Percentiles rank a stretch among this genome's conserved stretches.
Conservation (phyloP, 2,888 invertebrate species). For the Nycteola revayana region DNA sequence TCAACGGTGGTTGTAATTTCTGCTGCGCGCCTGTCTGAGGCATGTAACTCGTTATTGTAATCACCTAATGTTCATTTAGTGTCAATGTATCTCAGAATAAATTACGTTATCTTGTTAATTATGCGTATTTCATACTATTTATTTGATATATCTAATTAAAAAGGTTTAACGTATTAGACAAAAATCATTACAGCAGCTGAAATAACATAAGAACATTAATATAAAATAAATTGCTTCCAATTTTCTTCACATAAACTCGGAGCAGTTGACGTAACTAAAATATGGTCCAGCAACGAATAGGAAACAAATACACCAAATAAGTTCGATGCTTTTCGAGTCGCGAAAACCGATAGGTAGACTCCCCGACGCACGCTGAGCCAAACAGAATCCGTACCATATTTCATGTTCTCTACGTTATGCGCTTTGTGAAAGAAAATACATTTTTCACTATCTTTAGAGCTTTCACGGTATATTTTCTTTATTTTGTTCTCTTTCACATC, state of each 20-base stretch:
- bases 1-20: slow-evolving; percentile 74
- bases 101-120: slow-evolving; percentile 19
- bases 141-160: too few relatives aligned
- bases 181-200: too few relatives aligned
- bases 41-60: slow-evolving; percentile 66
- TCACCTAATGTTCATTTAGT: slow-evolving; percentile 57
- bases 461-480: slow-evolving; percentile 57
- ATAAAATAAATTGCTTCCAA: too few relatives aligned
- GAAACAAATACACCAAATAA: slow-evolving; percentile 69
- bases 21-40: slow-evolving; percentile 62
- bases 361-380: slow-evolving; percentile 70
- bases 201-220: too few relatives aligned
- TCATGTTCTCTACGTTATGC: slow-evolving; percentile 76
- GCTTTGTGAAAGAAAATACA: slow-evolving; percentile 80
- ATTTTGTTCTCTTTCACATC: too few relatives aligned
- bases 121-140: neutral
- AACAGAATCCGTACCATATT: slow-evolving; percentile 75
- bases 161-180: too few relatives aligned
- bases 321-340: slow-evolving; percentile 66
- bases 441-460: slow-evolving; percentile 76
- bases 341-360: slow-evolving; percentile 70
- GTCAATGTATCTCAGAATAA: slow-evolving; percentile 35
- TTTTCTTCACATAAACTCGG: too few relatives aligned
- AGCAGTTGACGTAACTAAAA: slow-evolving; percentile 31
- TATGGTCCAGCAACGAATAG: slow-evolving; percentile 44